Percentiles rank a stretch among this genome's conserved stretches.
Conservation (phyloP, 2,888 invertebrate genomes). For the Coenonympha glycerion region DNA sequence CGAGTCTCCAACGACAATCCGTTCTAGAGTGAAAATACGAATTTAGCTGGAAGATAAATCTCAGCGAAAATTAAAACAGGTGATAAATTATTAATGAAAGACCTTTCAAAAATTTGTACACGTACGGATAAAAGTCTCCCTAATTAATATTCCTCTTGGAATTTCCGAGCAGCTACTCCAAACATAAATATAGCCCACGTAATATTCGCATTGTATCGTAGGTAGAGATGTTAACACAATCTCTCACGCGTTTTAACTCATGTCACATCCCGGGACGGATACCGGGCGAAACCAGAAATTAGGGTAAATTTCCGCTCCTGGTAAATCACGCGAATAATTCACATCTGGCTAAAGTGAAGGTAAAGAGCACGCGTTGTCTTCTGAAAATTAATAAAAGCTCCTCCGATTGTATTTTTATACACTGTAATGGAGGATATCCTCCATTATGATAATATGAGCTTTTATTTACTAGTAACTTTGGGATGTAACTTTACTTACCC, state of each 20-base stretch:
- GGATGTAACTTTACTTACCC: too few relatives aligned
- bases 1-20: too few relatives aligned
- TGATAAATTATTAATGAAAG: too few relatives aligned
- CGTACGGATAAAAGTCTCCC: too few relatives aligned
- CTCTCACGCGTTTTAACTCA: not conserved
- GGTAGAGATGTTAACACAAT: not conserved
- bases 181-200: too few relatives aligned
- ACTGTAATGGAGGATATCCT: not conserved
- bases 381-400: not conserved
- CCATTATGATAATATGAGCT: too few relatives aligned
- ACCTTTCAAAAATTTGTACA: too few relatives aligned
- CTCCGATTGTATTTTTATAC: not conserved
- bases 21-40: too few relatives aligned
- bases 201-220: not conserved
- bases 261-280: not conserved
- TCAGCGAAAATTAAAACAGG: too few relatives aligned
- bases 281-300: not conserved
- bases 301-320: not conserved
- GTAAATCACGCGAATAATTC: not conserved
- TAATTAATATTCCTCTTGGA: not conserved
- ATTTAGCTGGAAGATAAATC: too few relatives aligned
- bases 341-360: not conserved
- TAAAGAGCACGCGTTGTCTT: not conserved
- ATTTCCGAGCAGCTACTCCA: not conserved
- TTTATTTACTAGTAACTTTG: too few relatives aligned